Base-by-base conservation (phyloP, 2,888 invertebrate genomes). In the Hermaeophaga mercurialis region DNA sequence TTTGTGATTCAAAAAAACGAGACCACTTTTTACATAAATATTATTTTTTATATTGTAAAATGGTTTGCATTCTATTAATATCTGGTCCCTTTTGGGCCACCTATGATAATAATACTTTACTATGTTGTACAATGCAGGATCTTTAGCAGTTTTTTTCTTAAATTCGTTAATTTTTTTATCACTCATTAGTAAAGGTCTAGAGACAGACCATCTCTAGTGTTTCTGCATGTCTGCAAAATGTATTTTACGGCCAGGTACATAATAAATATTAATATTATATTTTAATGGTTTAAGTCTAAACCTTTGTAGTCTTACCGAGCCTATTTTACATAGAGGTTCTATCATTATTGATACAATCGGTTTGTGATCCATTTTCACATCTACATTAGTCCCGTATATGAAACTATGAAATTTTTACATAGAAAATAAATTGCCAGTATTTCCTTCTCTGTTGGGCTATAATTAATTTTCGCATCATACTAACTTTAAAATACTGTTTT, bases 191-290 rank as follows among this genome's bases (percentile, higher is more conserved):
- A 59, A 47, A 45, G 59, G 57, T 60, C 31, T 61, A 19, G 60
- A 38, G 3, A 62, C 52, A 7, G 50, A 47, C 54, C 59, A 62
- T 62, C 31, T 63, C 56, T 17, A 48, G 48, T 55, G 63, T 57
- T 18, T 63, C 56, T 19, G 15, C 58, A 63, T 61, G 24, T 63
- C 59, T 9, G 59, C 61, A 45, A 63, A 61, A 41, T 60, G 62
- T 19, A 60, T 56, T 61, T 63, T 61, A 15, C 54, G n/a, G n/a
- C n/a, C 58, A 7, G 61, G 55, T 8, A 61, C 46, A 56, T 61
- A 61, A 43, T 57, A 54, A 31, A 61, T 11, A 39, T 54, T 41
- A 12, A 47, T n/a, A n/a, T n/a, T n/a, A n/a, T n/a, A n/a, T n/a
- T n/a, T n/a, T n/a, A n/a, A n/a, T n/a, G n/a, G n/a, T n/a, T n/a